Evolutionary conservation across 2,888 invertebrate species (phyloP), one percentile per base, ranked within the genome.

Genomic region (Tenthredo amoena): DNA sequence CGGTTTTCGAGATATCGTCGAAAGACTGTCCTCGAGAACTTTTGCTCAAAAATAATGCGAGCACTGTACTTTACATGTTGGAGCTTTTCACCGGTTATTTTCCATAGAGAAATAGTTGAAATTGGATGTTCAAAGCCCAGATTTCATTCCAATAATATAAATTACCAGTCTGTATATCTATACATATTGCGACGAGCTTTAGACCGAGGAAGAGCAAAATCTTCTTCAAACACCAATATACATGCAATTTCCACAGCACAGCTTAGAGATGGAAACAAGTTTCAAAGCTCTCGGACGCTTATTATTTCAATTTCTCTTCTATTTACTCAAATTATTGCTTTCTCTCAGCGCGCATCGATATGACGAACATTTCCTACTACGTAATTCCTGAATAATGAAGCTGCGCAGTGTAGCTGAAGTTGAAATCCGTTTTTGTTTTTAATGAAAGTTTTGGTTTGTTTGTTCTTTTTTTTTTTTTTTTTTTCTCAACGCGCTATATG

Each of bases 251-350:
- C 34, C 5, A 34, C 10, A 68, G 34, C 68, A 21, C 31, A 68
- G 34, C 18, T 68, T 34, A 15, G 34, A 55, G 31, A 21, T 18
- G 68, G 68, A 68, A 7, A 55, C 34, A 34, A 31, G 34, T 34
- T 31, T 34, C 31, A 34, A 68, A 68, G 68, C 34, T 18, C 18
- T 68, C 68, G 68, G 34, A 15, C 15, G 68, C 31, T 34, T 68
- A 68, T 12, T 34, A 68, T 68, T 68, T 68, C 34, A 68, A 68
- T 68, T 68, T 34, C 68, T 12, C 68, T 68, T 34, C 7, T 31
- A 68, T 68, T 68, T 68, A 34, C 34, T 68, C 31, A 34, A 68
- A 34, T 68, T 34, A 68, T 68, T 68, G 34, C 34, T 68, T 34
- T 26, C 34, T 68, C 6, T 18, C 12, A 26, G 62, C 62, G 58